Evolutionary conservation across 2,113 vertebrate species (phyloP), one percentile per base, ranked within the genome.

Genomic region (Perccottus glenii): DNA sequence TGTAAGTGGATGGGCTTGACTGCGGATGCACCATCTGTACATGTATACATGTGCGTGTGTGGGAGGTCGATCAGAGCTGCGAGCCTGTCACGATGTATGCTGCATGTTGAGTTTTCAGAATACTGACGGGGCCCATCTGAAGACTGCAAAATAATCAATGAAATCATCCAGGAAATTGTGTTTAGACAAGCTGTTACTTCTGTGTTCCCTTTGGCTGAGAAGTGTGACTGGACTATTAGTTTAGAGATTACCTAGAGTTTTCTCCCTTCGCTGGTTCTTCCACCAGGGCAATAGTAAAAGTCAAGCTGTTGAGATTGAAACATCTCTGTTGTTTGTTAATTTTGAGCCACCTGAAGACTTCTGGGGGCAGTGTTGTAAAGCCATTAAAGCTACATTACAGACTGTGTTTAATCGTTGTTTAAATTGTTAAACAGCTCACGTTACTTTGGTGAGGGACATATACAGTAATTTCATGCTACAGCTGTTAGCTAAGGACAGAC

Each of bases 1-100:
- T 82, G 59, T 73, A 81, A 84, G 82, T 66, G 69, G 72, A 85
- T 75, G 60, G 38, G 51, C 80, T 76, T 83, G 81, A 84, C 81
- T 80, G 73, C 80, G n/a, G 47, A 61, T 33, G 70, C 76, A 73
- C 78, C 82, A 82, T 85, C 85, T 89, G 56, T 89, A 14, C 4
- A 55, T n/a, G 38, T 40, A 38, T 3, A 36, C 38, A 7, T 55
- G 32, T 9, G 79, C 64, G 68, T 82, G 67, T 73, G 77, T 78
- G 61, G 64, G 73, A 66, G 67, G 47, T 32, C 2, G n/a, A 64
- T 68, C 62, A 33, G 52, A 69, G 70, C 62, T 63, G 72, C 56
- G 14, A 64, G 58, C 60, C 64, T 59, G 47, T 70, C 44, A 74
- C 27, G 0, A 38, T 36, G 44, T 44, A 12, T 11, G 48, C 45